A percentile compares a stretch with the other conserved stretches of the same genome.
phyloP scores from a whole-genome alignment of 2,113 vertebrate species.

The Zapus hudsonius region DNA sequence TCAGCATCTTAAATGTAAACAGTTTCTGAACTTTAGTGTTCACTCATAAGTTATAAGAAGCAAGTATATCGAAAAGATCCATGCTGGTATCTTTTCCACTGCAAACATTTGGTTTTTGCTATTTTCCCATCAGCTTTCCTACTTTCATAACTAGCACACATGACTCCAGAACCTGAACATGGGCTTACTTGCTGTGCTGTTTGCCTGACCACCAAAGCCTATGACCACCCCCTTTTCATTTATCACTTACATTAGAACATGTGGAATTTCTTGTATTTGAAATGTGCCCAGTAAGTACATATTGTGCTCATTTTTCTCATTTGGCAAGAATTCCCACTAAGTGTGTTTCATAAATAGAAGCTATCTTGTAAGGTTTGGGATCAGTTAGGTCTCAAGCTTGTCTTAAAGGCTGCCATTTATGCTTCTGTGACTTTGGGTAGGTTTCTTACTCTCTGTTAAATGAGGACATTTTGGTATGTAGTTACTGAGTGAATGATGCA shows the following conservation, averaged over 20 bases:
- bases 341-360: not conserved
- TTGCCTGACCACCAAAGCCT: not conserved
- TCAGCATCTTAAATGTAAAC: not conserved
- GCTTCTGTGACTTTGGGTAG: not conserved
- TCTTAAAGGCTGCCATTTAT: constrained; percentile 19
- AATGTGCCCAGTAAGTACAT: not conserved
- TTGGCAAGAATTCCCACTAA: constrained; percentile 21
- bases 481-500: not conserved
- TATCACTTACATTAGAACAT: not conserved
- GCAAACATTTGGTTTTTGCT: not conserved
- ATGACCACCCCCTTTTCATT: not conserved
- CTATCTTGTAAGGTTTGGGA: not conserved
- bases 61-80: not conserved
- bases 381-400: not conserved
- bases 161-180: not conserved
- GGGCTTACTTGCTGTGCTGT: not conserved
- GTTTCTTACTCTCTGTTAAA: not conserved
- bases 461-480: constrained; percentile 2
- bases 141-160: not conserved
- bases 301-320: not conserved
- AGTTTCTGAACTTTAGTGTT: constrained; percentile 7
- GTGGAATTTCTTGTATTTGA: not conserved
- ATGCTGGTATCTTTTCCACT: not conserved
- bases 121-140: not conserved
- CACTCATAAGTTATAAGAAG: too few species aligned